phyloP scores from a whole-genome alignment of 2,888 invertebrate genomes.

The Dryobota labecula region DNA sequence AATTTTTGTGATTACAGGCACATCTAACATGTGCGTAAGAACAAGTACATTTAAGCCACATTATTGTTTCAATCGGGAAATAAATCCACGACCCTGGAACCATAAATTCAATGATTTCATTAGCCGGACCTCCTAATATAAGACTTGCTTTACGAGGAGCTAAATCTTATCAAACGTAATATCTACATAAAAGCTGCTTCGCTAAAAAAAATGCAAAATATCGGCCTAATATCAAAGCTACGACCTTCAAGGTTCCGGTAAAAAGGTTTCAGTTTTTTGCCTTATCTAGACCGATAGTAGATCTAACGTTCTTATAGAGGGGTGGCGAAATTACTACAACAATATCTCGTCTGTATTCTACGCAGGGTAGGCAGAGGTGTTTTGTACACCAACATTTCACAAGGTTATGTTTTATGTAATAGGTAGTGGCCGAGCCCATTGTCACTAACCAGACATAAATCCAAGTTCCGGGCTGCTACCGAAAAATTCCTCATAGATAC shows the following conservation, averaged over 20 bases:
- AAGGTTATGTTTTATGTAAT: background rate
- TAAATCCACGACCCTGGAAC: background rate
- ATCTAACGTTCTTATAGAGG: background rate
- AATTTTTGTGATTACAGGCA: background rate
- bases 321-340: too few relatives aligned
- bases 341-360: too few relatives aligned
- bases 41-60: background rate
- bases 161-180: conserved; percentile 20
- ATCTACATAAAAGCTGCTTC: conserved; percentile 23
- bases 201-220: conserved; percentile 16
- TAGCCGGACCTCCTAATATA: background rate
- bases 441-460: background rate
- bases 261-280: conserved; percentile 26
- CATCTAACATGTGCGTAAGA: background rate
- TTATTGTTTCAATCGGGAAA: background rate
- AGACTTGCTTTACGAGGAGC: conserved; percentile 16
- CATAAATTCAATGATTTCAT: background rate
- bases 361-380: too few relatives aligned
- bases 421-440: background rate
- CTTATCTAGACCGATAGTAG: background rate
- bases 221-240: conserved; percentile 36
- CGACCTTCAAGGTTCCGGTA: conserved; percentile 9
- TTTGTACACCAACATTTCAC: background rate
- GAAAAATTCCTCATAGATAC: background rate
- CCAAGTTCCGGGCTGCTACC: background rate